Conservation (phyloP, 92 coral and sea anemone genomes). For the Actinernus sp. region DNA sequence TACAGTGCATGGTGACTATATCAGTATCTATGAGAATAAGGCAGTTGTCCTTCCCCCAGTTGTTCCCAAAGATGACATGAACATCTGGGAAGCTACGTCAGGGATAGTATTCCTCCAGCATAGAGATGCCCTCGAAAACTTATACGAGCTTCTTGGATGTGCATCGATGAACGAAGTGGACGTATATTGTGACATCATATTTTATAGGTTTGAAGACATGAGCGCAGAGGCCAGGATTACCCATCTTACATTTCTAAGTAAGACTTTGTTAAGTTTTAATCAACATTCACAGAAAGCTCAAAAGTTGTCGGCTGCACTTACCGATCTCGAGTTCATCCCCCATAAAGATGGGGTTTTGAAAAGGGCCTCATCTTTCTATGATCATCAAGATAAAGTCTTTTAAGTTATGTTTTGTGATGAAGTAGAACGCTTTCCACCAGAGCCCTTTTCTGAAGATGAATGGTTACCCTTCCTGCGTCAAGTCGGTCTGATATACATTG, state of each 20-base stretch:
- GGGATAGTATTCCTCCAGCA: constrained; percentile 24
- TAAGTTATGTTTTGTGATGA: constrained; percentile 27
- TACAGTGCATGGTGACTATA: constrained; percentile 17
- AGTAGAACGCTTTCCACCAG: constrained; percentile 57
- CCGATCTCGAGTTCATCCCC: neutral
- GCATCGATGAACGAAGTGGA: constrained; percentile 18
- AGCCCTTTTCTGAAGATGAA: constrained; percentile 25
- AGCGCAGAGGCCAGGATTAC: neutral
- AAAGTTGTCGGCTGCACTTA: constrained; percentile 6
- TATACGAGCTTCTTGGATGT: constrained; percentile 30
- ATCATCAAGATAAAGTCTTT: constrained; percentile 56
- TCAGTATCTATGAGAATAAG: neutral
- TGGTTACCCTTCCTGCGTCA: constrained; percentile 60
- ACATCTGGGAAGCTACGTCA: neutral
- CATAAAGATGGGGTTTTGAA: constrained; percentile 13
- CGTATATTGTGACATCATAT: constrained; percentile 46
- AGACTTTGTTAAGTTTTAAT: no score
- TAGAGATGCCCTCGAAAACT: neutral
- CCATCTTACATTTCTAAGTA: constrained; percentile 15
- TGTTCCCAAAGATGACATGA: constrained; percentile 38
- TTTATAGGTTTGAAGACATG: constrained; percentile 6
- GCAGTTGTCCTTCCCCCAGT: constrained; percentile 9
- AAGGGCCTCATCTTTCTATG: constrained; percentile 51
- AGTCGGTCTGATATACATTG: constrained; percentile 54
- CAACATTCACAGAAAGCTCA: neutral